Conservation (phyloP, 2,797 vertebrate genomes). For the Thamnophis elegans region DNA sequence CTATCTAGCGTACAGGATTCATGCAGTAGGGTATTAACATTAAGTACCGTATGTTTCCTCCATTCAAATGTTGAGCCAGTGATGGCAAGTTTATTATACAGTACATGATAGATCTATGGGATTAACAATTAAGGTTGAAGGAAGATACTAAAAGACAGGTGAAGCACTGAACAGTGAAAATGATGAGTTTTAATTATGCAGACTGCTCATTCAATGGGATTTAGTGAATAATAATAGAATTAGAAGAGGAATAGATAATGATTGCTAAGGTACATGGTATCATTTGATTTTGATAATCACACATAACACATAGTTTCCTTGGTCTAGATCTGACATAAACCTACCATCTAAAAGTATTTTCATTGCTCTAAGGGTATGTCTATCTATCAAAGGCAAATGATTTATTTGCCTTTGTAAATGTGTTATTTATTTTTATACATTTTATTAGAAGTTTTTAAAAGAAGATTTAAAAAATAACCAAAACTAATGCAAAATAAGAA, state of each 20-base stretch:
- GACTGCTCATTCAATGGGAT: neutral
- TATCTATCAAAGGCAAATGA: neutral
- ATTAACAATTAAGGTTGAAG: neutral
- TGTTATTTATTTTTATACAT: neutral
- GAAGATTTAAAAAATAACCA: neutral
- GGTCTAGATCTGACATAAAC: neutral
- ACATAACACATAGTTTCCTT: neutral
- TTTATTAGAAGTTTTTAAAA: neutral
- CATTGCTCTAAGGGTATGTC: neutral
- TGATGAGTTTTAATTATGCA: neutral
- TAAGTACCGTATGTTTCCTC: too few relatives aligned
- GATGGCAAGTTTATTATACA: neutral
- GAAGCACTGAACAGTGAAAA: neutral
- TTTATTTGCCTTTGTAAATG: constrained; percentile 4
- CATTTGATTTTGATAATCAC: neutral
- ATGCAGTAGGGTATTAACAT: neutral
- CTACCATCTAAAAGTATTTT: neutral
- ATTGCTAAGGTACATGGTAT: neutral
- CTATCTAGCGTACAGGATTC: neutral
- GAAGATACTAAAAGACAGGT: neutral
- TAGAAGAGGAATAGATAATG: neutral
- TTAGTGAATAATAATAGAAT: neutral
- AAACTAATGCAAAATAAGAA: neutral
- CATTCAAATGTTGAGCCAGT: neutral
- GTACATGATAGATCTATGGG: neutral